phyloP scores from a whole-genome alignment of 2,113 vertebrate genomes.

The Xenopus laevis region DNA sequence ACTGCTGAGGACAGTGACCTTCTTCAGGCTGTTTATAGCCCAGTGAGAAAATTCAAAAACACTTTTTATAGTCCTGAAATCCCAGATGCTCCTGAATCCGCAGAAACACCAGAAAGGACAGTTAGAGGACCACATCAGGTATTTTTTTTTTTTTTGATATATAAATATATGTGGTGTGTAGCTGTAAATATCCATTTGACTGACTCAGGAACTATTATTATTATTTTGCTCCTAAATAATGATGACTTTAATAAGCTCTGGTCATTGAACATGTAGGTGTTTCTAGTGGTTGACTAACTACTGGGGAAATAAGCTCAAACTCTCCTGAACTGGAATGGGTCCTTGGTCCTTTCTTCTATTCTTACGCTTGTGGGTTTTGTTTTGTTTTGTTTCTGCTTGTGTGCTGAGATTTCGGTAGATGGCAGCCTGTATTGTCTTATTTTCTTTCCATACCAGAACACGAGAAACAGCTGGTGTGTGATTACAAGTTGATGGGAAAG shows the following conservation, averaged over 20 bases:
- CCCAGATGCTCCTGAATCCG: constrained; percentile 54
- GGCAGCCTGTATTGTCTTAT: constrained; percentile 74
- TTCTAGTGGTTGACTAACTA: too few relatives aligned
- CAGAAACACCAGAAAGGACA: constrained; percentile 61
- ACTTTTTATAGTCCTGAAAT: constrained; percentile 52
- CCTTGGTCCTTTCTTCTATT: constrained; percentile 56
- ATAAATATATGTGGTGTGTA: too few relatives aligned
- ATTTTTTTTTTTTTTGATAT: constrained; percentile 59
- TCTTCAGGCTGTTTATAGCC: constrained; percentile 56
- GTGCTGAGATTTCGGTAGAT: constrained; percentile 73
- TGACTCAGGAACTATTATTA: too few relatives aligned
- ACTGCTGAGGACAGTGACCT: constrained; percentile 50
- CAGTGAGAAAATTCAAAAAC: constrained; percentile 57
- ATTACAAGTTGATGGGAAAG: constrained; percentile 66
- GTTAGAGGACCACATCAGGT: constrained; percentile 92
- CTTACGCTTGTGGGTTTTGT: constrained; percentile 63
- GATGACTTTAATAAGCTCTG: too few relatives aligned
- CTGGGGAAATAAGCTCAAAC: too few relatives aligned
- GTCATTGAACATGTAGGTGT: too few relatives aligned
- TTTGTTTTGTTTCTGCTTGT: constrained; percentile 65
- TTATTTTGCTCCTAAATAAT: too few relatives aligned
- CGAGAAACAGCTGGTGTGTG: constrained; percentile 73
- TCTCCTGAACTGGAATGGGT: too few relatives aligned
- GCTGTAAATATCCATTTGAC: too few relatives aligned
- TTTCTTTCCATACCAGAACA: constrained; percentile 59